Evolutionary conservation across 1,140 invertebrate species (phyloP).

Genomic region (Euwallacea similis): DNA sequence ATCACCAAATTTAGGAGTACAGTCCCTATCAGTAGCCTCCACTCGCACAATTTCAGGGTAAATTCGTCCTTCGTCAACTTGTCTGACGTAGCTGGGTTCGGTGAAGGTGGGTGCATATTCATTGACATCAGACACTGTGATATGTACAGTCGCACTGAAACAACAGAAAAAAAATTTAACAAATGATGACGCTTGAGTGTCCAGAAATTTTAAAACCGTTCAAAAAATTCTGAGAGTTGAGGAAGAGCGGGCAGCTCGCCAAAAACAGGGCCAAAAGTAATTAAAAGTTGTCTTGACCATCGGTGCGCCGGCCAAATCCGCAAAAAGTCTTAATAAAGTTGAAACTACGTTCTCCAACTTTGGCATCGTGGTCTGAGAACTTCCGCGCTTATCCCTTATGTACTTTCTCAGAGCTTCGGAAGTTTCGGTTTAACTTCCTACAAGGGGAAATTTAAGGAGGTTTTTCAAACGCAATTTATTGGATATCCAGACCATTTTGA

Average conservation of each 20-base stretch:
- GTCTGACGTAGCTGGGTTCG: slow-evolving; percentile 84
- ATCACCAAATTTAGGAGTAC: slow-evolving; percentile 87
- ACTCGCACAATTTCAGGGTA: slow-evolving; percentile 89
- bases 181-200: not conserved
- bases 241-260: too few relatives aligned
- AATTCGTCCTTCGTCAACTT: slow-evolving; percentile 88
- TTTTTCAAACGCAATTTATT: too few relatives aligned
- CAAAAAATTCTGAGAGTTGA: too few relatives aligned
- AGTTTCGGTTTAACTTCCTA: too few relatives aligned
- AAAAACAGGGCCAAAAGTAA: slow-evolving; percentile 12
- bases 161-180: slow-evolving; percentile 46
- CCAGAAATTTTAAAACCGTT: too few relatives aligned
- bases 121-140: slow-evolving; percentile 94
- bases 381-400: slow-evolving; percentile 3
- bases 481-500: too few relatives aligned
- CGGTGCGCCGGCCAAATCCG: not conserved
- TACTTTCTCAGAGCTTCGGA: too few relatives aligned
- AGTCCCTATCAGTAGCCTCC: slow-evolving; percentile 87
- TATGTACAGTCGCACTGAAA: slow-evolving; percentile 87
- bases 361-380: slow-evolving; percentile 3
- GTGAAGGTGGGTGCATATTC: slow-evolving; percentile 88
- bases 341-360: slow-evolving; percentile 20
- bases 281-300: slow-evolving; percentile 23
- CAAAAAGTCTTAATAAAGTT: slow-evolving; percentile 20
- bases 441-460: too few relatives aligned